Evolutionary conservation across 2,888 invertebrate species (phyloP).

Genomic region (Hemicrepidius hirtus): DNA sequence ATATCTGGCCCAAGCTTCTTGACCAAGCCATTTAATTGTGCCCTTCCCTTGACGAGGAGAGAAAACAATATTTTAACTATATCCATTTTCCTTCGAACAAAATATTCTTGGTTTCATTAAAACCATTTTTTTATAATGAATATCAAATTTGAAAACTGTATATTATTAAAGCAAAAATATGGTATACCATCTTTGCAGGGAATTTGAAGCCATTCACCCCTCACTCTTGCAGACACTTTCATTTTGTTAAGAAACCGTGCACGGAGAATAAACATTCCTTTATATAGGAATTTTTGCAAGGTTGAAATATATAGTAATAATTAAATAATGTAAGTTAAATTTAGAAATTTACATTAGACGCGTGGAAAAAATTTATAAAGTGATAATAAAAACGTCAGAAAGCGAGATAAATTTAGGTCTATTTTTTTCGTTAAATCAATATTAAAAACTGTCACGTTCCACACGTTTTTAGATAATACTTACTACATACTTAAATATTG

Average conservation of each 20-base stretch:
- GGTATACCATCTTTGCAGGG: constrained; percentile 73
- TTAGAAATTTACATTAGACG: not conserved
- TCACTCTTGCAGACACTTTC: constrained; percentile 75
- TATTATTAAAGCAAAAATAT: too few relatives aligned
- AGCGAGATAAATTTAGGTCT: not conserved
- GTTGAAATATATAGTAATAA: not conserved
- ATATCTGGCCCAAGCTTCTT: constrained; percentile 73
- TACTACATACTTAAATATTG: too few relatives aligned
- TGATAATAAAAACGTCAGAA: constrained; percentile 11
- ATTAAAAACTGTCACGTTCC: not conserved
- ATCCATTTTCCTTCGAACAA: not conserved
- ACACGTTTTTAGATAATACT: too few relatives aligned
- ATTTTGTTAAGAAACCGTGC: constrained; percentile 62
- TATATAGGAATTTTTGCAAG: constrained; percentile 16
- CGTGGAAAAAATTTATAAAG: constrained; percentile 6
- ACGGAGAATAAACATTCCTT: not conserved
- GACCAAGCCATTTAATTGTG: constrained; percentile 74
- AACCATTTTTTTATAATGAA: not conserved
- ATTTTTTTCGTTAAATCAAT: constrained; percentile 20
- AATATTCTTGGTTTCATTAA: not conserved
- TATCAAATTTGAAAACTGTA: not conserved
- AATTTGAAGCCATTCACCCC: constrained; percentile 76
- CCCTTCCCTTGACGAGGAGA: constrained; percentile 62
- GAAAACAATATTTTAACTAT: not conserved
- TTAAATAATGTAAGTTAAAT: not conserved